These are phyloP conservation scores for Pseudanteris insignis DNA, from an alignment of 2,888 invertebrate genomes.

Conservation along the genomic window DNA sequence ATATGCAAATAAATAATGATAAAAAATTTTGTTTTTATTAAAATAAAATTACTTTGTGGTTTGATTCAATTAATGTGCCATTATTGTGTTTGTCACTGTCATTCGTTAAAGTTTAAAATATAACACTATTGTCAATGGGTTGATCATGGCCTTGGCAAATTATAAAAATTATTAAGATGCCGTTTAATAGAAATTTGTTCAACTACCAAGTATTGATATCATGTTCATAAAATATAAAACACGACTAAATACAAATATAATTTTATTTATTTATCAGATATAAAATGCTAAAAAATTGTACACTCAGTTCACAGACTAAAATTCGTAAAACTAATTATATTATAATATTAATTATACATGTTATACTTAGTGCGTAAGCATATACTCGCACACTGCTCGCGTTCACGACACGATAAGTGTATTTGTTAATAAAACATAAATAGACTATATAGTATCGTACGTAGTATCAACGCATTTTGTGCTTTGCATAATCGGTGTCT, in stretches of 20 bases:
- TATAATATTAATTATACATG: conserved; percentile 39
- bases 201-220: too few species aligned
- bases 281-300: conserved; percentile 47
- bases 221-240: conserved; percentile 2
- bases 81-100: too few species aligned
- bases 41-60: too few species aligned
- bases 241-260: conserved; percentile 28
- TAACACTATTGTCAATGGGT: too few species aligned
- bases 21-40: too few species aligned
- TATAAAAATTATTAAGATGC: too few species aligned
- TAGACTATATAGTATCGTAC: conserved; percentile 43
- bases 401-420: conserved; percentile 17
- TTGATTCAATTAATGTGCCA: too few species aligned
- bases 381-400: conserved; percentile 31
- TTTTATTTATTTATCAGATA: conserved; percentile 45
- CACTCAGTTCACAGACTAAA: conserved; percentile 49
- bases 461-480: conserved; percentile 39
- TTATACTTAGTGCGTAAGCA: conserved; percentile 40
- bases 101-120: too few species aligned
- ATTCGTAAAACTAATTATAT: conserved; percentile 42
- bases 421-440: conserved; percentile 45
- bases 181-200: too few species aligned
- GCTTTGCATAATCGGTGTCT: conserved; percentile 43
- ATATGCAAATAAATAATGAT: too few species aligned
- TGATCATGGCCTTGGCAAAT: too few species aligned